Base-by-base conservation (phyloP, 2,888 invertebrate genomes). In the Criorhina ranunculi region DNA sequence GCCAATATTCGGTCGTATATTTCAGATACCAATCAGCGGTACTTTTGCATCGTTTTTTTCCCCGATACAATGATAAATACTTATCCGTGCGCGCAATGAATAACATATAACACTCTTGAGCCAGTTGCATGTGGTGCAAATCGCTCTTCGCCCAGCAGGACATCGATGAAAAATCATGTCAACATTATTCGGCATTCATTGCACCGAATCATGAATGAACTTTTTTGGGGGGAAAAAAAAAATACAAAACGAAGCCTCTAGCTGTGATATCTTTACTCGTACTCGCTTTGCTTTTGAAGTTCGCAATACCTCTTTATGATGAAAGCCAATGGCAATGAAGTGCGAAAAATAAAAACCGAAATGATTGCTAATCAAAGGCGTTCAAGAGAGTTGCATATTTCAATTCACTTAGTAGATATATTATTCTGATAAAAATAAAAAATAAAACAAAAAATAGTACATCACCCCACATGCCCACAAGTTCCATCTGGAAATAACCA, bases 121-220 rank as follows among this genome's bases (percentile, higher is more conserved):
- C 66, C 79, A 79, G 66, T 59, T 66, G 57, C 79, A 72, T 19
- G 79, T 42, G 49, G 59, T 15, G 70, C 55, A 49, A 35, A 57
- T 70, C 44, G 57, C 62, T 57, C 40, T 51, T 37, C 5, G 53
- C 62, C 6, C 80, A 81, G 80, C 80, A 62, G 76, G 80, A 81
- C 33, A 62, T 62, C 69, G 55, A 67, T n/a, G 67, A 76, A 76
- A 80, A 76, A 49, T 69, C 76, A 81, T 81, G 80, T 81, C 80
- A 81, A 69, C 66, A 73, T 66, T 73, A 24, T 73, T 73, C 64
- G 70, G 70, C 70, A 70, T 78, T 60, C 60, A 69, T 59, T 77
- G 77, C n/a, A n/a, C 69, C 51, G 55, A 78, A 72, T 72, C 33
- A 59, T 79, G 73, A 73, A 66, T 73, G 78, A 79, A 72, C 46